Base-by-base conservation (phyloP, 2,113 vertebrate species). In the Amphiprion ocellaris region DNA sequence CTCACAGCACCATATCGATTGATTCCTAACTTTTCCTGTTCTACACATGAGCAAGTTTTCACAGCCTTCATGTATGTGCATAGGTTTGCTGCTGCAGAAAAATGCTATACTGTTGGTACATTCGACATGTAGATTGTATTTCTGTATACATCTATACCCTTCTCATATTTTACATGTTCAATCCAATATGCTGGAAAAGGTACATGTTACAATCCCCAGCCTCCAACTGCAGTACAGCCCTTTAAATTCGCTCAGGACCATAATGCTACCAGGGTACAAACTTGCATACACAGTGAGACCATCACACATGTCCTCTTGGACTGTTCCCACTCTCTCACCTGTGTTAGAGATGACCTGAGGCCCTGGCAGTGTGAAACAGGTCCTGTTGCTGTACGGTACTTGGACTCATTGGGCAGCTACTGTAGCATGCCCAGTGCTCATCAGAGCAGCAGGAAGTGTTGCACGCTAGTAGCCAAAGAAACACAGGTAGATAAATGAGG, bases 361-460 rank as follows among this genome's bases (percentile, higher is more conserved):
- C 55, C 26, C 23, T 11, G 3, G 12, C 30, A 58, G 26, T 61
- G 54, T 50, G 59, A 59, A 53, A 67, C 71, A 49, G 49, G 52
- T 55, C 49, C 53, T 55, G 23, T 2, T 63, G 70, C 54, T 24
- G 2, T 15, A 26, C 53, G 44, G 17, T 53, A 10, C 65, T 17
- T 69, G 77, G 66, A 75, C 46, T 74, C 41, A 46, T 52, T 46
- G 60, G 41, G 77, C 72, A 63, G 80, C 41, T 30, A 49, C 76
- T 56, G 61, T 65, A 58, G 59, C 23, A 14, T 65, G 60, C 5
- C 53, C 26, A 19, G 49, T 55, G 85, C 62, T 75, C 69, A 19
- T 61, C 69, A 33, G 59, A 60, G 85, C 82, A 75, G 74, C 62
- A 54, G 64, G 72, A 71, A 60, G 84, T 46, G 77, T 65, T 46